phyloP scores from a whole-genome alignment of 2,888 invertebrate genomes.

The Halictus ligatus region DNA sequence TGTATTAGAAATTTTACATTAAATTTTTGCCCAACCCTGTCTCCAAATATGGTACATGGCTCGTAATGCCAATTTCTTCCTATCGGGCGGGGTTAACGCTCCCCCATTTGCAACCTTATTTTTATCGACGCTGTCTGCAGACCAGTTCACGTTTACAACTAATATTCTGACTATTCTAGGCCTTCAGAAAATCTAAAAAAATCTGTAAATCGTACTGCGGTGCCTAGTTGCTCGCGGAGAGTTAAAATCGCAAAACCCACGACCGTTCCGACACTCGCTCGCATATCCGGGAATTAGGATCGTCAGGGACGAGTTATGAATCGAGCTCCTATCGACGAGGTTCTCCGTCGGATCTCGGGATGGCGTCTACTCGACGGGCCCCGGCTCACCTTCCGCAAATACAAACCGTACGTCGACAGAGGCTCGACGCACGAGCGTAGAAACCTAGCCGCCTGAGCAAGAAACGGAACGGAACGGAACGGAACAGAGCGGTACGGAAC shows the following conservation, averaged over 20 bases:
- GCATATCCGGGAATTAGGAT: background rate
- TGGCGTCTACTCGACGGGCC: background rate
- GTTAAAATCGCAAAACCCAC: background rate
- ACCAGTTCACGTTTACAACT: too few relatives aligned
- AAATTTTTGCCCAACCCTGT: too few relatives aligned
- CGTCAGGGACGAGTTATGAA: background rate
- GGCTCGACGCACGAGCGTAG: background rate
- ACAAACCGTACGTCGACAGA: slow-evolving; percentile 30
- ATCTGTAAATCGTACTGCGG: too few relatives aligned
- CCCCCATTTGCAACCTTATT: too few relatives aligned
- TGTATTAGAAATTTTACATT: too few relatives aligned
- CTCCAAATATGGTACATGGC: background rate
- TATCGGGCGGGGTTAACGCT: too few relatives aligned
- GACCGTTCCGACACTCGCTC: background rate
- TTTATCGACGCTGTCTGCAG: too few relatives aligned
- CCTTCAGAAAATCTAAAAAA: too few relatives aligned
- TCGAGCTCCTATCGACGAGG: background rate
- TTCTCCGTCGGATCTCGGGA: background rate
- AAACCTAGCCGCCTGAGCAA: slow-evolving; percentile 20
- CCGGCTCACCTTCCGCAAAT: slow-evolving; percentile 28
- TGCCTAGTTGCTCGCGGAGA: background rate
- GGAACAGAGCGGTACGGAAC: slow-evolving; percentile 1
- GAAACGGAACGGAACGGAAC: slow-evolving; percentile 14
- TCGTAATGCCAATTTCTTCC: background rate
- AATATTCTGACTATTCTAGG: background rate